phyloP scores from a whole-genome alignment of 2,888 invertebrate species.

The Monoplex corrugatus region DNA sequence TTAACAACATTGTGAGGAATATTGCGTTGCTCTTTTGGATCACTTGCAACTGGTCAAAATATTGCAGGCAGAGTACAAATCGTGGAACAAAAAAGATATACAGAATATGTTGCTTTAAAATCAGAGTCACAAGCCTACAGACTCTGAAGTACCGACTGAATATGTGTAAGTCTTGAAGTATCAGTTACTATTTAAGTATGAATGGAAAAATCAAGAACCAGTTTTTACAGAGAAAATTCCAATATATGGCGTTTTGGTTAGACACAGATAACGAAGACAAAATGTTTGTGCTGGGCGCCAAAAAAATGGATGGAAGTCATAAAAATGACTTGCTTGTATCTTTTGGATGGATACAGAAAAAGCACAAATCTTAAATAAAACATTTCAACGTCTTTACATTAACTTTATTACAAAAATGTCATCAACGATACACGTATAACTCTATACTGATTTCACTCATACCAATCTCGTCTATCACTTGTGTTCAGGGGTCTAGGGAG shows the following conservation, averaged over 20 bases:
- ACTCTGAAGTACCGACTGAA: not conserved
- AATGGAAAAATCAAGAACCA: not conserved
- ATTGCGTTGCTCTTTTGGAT: too few species aligned
- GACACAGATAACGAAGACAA: not conserved
- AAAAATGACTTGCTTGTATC: too few species aligned
- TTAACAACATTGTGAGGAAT: too few species aligned
- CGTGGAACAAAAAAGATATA: too few species aligned
- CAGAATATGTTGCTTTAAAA: too few species aligned
- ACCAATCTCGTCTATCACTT: not conserved
- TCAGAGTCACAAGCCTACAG: too few species aligned
- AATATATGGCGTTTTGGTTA: not conserved
- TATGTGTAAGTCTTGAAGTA: not conserved
- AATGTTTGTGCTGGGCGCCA: too few species aligned
- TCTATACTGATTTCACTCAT: not conserved
- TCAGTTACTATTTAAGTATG: not conserved
- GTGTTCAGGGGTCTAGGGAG: not conserved
- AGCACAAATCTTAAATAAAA: not conserved
- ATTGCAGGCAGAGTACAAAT: too few species aligned
- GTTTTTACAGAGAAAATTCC: not conserved
- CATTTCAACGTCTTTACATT: not conserved
- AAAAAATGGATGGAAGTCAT: too few species aligned
- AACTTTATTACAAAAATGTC: too few species aligned
- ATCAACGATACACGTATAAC: too few species aligned
- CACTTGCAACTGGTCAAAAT: too few species aligned
- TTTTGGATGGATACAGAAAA: not conserved